Conservation (phyloP, 2,113 vertebrate species). For the Microcebus griseorufus region DNA sequence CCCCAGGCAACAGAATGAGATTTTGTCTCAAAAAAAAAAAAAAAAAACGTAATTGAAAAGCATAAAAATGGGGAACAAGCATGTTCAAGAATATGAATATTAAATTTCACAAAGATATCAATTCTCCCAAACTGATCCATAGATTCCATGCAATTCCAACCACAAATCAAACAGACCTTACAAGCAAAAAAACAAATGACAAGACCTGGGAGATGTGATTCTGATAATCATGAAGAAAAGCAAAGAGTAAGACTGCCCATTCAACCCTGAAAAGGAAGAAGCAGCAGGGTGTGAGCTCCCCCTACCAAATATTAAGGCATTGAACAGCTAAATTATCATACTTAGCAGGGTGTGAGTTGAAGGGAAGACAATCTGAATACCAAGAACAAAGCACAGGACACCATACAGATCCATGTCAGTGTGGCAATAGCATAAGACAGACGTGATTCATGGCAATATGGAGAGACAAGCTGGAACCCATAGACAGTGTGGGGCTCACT, state of each 20-base stretch:
- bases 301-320: accelerated
- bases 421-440: accelerated
- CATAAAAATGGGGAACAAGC: not conserved
- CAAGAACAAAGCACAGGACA: not conserved
- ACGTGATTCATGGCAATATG: accelerated
- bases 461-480: accelerated
- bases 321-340: accelerated
- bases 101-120: not conserved
- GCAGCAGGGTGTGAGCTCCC: accelerated
- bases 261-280: accelerated
- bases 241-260: accelerated
- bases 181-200: not conserved
- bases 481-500: accelerated
- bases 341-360: accelerated
- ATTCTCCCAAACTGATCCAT: not conserved
- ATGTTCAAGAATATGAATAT: not conserved
- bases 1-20: too few relatives aligned
- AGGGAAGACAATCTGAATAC: not conserved
- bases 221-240: accelerated
- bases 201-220: not conserved
- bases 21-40: too few relatives aligned
- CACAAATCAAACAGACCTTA: not conserved
- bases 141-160: not conserved
- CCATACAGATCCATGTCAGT: accelerated
- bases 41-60: not conserved